Base-by-base conservation (phyloP, 2,888 invertebrate species). In the Podabrus alpinus region DNA sequence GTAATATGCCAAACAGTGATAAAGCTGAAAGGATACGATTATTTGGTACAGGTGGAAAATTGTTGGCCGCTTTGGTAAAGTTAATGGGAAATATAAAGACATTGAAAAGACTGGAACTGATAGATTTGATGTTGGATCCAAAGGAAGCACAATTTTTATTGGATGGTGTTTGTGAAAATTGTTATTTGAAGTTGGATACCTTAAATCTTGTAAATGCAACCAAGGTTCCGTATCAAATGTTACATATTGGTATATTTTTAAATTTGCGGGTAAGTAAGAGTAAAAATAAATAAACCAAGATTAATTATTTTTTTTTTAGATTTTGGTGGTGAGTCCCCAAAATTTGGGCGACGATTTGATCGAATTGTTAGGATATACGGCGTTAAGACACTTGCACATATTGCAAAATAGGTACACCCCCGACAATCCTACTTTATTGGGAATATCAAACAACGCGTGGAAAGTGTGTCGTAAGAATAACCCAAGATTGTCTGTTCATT, bases 31-130 rank as follows among this genome's bases (percentile, higher is more conserved):
- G 91, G 76, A 87, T 91, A 61, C 88, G 91, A 79, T 88, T 95
- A 0, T 94, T 94, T 84, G 95, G 95, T 25, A 96, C 95, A 0
- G 94, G 94, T 83, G 91, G 91, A n/a, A 91, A 92, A 85, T 84
- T 93, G 10, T 83, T 94, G 11, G 91, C 90, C 76, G 91, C 92
- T 1, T 85, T 94, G 1, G 93, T 93, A 84, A 88, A 92, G 75
- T 87, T 95, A 3, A 90, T 95, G 88, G 87, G 89, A 3, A 92
- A 93, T 83, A 86, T 96, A 59, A 88, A 87, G 62, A 89, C 91
- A 77, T 85, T 96, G 9, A 89, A 88, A 79, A 89, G 89, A 7
- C 85, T 96, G 60, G 92, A 93, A 82, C 85, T 96, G 66, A 90
- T 92, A 19, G 93, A 96, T 85, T 88, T 96, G 75, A 92, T 95